Evolutionary conservation across 2,888 invertebrate genomes (phyloP), one percentile per base, ranked within the genome.

Genomic region (Lasiommata megera): DNA sequence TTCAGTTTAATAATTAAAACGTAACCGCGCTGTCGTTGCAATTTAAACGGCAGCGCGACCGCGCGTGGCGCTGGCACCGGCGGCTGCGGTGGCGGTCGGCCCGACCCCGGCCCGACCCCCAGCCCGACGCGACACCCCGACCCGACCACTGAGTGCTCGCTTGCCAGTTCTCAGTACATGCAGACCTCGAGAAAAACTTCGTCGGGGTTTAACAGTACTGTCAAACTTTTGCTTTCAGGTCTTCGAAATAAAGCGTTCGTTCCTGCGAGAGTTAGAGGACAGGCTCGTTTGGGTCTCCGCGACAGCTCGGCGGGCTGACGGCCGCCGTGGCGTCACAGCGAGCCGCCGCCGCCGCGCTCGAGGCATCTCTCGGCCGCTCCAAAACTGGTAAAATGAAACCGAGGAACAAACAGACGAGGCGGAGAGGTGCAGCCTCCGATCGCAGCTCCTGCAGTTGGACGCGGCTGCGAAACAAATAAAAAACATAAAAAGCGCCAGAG

Each of bases 371-470:
- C 23, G 23, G 14, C 16, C 6, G 43, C 28, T 23, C 28, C 3
- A 29, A 3, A 31, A 46, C 29, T 11, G 28, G 14, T 12, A 8
- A 43, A 46, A 29, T 7, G 46, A 14, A 31, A 31, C 16, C 46
- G 46, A 14, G 46, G 9, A 16, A 44, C 29, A 31, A 44, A 44
- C 16, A 46, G 14, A 9, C 46, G 46, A 44, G 28, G 46, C 46
- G 46, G 44, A 29, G 29, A 44, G 29, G 29, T 44, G 44, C 29
- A 16, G 44, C 14, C 29, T 44, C 9, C 16, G 6, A 46, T 16
- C 46, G 0, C 29, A 29, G n/a, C n/a, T n/a, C n/a, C n/a, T n/a
- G n/a, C 31, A 28, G 44, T 29, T n/a, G 12, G 23, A 0, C 1
- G 11, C 11, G 7, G 38, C 36, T n/a, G 12, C 36, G 36, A 0